Conservation (phyloP, 2,113 vertebrate species). For the Otis tarda region DNA sequence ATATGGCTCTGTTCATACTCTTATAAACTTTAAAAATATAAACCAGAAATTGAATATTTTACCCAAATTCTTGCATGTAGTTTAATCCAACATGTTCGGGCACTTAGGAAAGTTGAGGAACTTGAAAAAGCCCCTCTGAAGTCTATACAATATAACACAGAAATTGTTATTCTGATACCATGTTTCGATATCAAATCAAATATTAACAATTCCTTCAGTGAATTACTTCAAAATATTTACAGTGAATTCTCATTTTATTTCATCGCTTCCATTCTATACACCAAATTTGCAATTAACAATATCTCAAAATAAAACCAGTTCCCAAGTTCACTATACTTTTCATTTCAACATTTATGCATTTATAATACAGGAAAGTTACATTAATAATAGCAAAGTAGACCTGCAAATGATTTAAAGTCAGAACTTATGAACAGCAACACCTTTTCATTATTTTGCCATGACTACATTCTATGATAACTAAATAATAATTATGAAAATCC, state of each 20-base stretch:
- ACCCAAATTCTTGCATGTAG: background rate
- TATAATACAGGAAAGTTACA: conserved; percentile 1
- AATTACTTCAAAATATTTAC: conserved; percentile 16
- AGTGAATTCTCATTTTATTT: conserved; percentile 42
- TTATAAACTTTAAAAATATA: background rate
- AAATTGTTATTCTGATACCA: background rate
- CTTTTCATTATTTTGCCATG: background rate
- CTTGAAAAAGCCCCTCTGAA: background rate
- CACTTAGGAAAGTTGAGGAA: background rate
- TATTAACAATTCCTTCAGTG: background rate
- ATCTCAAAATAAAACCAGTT: background rate
- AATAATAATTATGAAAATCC: conserved; percentile 9
- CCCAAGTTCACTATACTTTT: background rate
- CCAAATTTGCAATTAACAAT: background rate
- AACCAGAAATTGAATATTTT: background rate
- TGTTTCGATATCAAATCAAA: too few relatives aligned
- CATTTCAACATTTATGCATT: background rate
- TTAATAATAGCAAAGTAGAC: background rate
- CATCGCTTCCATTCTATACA: background rate
- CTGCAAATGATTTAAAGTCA: background rate
- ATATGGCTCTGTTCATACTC: background rate
- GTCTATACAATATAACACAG: background rate
- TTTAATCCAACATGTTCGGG: background rate
- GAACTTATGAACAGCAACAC: background rate
- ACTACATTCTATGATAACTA: background rate